Evolutionary conservation across 2,888 invertebrate species (phyloP), one percentile per base, ranked within the genome.

Genomic region (Steromphala cineraria): DNA sequence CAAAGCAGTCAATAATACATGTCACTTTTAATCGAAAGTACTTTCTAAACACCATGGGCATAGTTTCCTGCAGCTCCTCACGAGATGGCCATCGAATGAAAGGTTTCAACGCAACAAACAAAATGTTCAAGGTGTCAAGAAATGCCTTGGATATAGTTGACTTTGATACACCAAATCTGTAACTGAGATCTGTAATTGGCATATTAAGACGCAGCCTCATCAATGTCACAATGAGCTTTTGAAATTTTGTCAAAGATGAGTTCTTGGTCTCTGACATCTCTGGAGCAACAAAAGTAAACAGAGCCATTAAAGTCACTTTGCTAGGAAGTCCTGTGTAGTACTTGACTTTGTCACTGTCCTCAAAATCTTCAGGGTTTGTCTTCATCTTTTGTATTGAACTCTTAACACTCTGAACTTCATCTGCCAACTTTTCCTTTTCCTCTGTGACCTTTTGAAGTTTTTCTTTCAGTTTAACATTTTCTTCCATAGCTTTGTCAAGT

Each of bases 1-100:
- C 84, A 75, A 85, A 86, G 67, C 85, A 87, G 67, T 86, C 82
- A 31, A 86, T 84, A 28, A 87, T 82, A 10, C 74, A 74, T 2
- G 79, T 78, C 0, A 80, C 78, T 67, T 81, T 85, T 36, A 52
- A 13, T 17, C 80, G 76, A 80, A 84, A 84, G 24, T 80, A 53
- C 53, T 79, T 79, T n/a, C 80, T n/a, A 36, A 86, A 84, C 31
- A 75, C 75, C 82, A 81, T 82, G 3, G 80, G 83, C 78, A 81
- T 82, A 28, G 84, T 80, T 36, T 53, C 56, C n/a, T 52, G 46
- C 5, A 86, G 53, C 40, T 79, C 71, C 52, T 83, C 81, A 31
- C 86, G 62, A 5, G 82, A 80, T 21, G 83, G 83, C 83, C 81
- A 83, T 4, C 56, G 67, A 17, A 83, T 40, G 1, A 78, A 53